Evolutionary conservation across 2,797 vertebrate species (phyloP), one percentile per base, ranked within the genome.

Genomic region (Propithecus deckenii): DNA sequence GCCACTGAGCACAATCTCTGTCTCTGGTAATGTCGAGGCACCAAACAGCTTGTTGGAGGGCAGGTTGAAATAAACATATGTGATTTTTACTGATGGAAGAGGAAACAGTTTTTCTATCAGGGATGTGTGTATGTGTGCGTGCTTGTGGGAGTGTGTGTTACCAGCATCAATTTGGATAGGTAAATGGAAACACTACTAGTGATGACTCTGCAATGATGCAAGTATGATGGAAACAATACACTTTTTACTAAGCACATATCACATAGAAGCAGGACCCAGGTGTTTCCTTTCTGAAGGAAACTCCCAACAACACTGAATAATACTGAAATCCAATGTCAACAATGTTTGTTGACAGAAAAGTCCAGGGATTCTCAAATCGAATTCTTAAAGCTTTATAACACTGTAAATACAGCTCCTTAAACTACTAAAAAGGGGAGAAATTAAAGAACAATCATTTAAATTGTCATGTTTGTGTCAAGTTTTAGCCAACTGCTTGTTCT

Each of bases 281-380:
- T 97, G 97, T 80, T 98, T 97, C 97, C 97, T 96, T 92, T 94
- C 65, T 65, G 71, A 95, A 93, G 94, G 89, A 86, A 94, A 97
- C 87, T 81, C 93, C 93, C 93, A 94, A 35, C 76, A 83, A 76
- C 50, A 76, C 6, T 17, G 72, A 81, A 38, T n/a, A 95, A 86
- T 93, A 71, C 75, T 84, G 76, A 93, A 61, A 91, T 80, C 61
- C 61, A 95, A 59, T 38, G 41, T 90, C 67, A 84, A 96, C 93
- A 95, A 81, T 43, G 43, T 43, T 43, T 43, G 43, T 32, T 57
- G n/a, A 63, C 72, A 95, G 55, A 79, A 94, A 74, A 86, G 48
- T 22, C 55, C 63, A 90, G 67, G 25, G 84, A 81, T 74, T 94
- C 91, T 96, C 89, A 94, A 92, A 75, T 96, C 57, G 90, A 79